A percentile compares a stretch with the other conserved stretches of the same genome.
Conservation (phyloP, 2,113 vertebrate genomes). For the Origma solitaria region DNA sequence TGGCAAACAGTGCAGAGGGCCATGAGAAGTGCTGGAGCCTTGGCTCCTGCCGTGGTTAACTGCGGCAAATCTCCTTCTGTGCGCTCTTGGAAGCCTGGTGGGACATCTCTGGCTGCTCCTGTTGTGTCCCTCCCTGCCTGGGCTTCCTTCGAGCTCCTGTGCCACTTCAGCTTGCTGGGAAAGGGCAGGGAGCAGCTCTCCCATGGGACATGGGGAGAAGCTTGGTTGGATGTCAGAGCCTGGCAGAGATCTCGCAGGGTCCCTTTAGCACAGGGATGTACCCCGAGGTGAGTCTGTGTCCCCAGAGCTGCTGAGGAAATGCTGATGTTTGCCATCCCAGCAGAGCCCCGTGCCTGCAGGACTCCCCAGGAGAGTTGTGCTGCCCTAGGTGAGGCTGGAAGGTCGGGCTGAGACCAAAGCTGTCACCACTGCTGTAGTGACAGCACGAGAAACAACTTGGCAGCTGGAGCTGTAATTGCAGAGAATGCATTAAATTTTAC, state of each 20-base stretch:
- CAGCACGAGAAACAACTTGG: not conserved
- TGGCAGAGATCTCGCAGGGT: not conserved
- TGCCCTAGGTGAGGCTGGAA: not conserved
- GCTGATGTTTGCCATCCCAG: not conserved
- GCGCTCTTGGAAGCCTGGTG: not conserved
- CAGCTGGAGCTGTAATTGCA: not conserved
- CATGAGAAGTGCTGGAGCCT: not conserved
- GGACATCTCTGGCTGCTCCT: accelerated
- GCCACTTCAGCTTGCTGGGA: not conserved
- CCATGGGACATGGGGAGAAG: accelerated
- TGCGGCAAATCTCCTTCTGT: not conserved
- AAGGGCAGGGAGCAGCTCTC: not conserved
- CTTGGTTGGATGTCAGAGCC: not conserved
- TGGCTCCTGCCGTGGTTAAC: not conserved
- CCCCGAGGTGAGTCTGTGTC: accelerated
- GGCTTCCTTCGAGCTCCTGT: not conserved
- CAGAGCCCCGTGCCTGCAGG: not conserved
- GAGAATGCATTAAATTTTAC: not conserved
- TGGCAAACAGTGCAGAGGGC: not conserved
- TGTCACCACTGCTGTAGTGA: not conserved
- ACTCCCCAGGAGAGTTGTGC: accelerated
- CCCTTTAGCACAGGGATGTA: not conserved
- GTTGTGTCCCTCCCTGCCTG: not conserved
- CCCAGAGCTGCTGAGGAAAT: not conserved
- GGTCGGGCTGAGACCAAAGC: not conserved